phyloP scores from a whole-genome alignment of 2,888 invertebrate genomes.

The Globia sparganii region DNA sequence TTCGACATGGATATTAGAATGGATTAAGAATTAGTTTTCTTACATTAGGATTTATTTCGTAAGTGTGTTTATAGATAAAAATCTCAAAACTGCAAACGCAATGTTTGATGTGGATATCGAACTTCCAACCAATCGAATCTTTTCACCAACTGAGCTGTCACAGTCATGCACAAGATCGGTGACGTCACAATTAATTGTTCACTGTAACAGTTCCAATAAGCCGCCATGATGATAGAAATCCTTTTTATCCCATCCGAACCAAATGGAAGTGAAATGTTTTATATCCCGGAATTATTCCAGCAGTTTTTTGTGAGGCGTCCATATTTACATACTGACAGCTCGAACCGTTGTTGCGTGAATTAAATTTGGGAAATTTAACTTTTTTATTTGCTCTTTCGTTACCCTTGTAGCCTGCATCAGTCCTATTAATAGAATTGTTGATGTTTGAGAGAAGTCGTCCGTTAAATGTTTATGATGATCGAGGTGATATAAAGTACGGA shows the following conservation, averaged over 20 bases:
- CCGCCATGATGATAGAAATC: constrained; percentile 28
- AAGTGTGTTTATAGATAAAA: neutral
- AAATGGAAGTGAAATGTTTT: constrained; percentile 46
- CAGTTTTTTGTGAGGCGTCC: constrained; percentile 43
- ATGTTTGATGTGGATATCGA: neutral
- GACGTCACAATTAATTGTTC: neutral
- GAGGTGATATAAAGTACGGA: neutral
- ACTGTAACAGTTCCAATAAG: neutral
- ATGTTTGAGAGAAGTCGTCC: neutral
- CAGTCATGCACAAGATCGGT: neutral
- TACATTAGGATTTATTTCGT: neutral
- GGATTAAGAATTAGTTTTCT: neutral
- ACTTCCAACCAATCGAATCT: neutral
- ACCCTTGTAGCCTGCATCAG: constrained; percentile 2
- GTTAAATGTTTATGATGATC: neutral
- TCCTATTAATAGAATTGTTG: constrained; percentile 23
- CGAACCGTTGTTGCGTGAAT: constrained; percentile 52
- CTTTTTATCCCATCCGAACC: constrained; percentile 29
- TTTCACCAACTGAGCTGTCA: neutral
- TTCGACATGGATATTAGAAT: neutral
- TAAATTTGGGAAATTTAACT: constrained; percentile 52
- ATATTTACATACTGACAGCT: constrained; percentile 64
- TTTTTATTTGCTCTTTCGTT: constrained; percentile 47
- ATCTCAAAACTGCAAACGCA: neutral
- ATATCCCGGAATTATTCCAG: constrained; percentile 43